Evolutionary conservation across 2,797 vertebrate genomes (phyloP), one percentile per base, ranked within the genome.

Genomic region (Synanceia verrucosa): DNA sequence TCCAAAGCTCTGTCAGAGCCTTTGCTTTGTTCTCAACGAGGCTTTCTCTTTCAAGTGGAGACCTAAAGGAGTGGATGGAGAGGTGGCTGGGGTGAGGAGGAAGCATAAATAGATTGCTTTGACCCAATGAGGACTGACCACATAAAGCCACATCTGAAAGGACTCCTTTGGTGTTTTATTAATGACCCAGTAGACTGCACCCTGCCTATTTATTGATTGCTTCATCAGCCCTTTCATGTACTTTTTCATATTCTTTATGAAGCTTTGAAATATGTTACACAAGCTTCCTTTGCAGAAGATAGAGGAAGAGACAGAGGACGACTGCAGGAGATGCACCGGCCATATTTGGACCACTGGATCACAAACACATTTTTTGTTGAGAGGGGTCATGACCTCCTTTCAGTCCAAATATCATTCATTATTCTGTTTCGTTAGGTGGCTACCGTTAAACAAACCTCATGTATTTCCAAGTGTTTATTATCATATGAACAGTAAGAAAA

Each of bases 131-230:
- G 84, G 86, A 89, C 83, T 85, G 82, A 81, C 67, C 83, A 64
- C 70, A 83, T 64, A 79, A 74, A 84, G 82, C 69, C 80, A 77
- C 76, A 76, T 90, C 64, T 86, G 77, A 92, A 88, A 87, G 82
- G 72, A 83, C 67, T 67, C 76, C 79, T 89, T 92, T 92, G 77
- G 91, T 92, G 86, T 88, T 91, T 93, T 93, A 93, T 93, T 92
- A 79, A 92, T 91, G 82, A 75, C 74, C 57, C 80, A 66, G 78
- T 29, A 9, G 73, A 80, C 65, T 26, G 16, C 28, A 41, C 16
- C 76, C 47, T 34, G 60, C 33, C 68, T 68, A 59, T 79, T 65
- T 88, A 89, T 91, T 75, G 71, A 90, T 82, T 59, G 34, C 63
- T 46, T 79, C 52, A 73, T 86, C 67, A 76, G 56, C 78, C 59